Conservation (phyloP, 2,888 invertebrate species). For the Brachyptera risi region DNA sequence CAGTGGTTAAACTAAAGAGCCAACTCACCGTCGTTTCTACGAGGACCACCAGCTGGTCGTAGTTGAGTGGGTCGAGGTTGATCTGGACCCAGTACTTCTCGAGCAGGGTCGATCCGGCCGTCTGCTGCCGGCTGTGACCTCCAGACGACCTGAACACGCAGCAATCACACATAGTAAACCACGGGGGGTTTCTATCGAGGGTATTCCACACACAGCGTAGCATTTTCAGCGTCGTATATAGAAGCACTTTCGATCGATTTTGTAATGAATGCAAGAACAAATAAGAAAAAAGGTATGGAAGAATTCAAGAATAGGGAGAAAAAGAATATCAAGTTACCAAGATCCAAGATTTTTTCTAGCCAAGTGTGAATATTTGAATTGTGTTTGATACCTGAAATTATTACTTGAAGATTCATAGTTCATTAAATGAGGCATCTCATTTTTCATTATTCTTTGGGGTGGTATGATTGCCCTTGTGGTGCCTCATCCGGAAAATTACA, state of each 20-base stretch:
- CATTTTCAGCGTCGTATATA: too few species aligned
- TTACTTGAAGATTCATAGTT: too few species aligned
- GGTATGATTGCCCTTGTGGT: too few species aligned
- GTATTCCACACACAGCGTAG: background rate
- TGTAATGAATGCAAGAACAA: too few species aligned
- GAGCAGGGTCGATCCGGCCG: constrained; percentile 62
- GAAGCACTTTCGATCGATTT: too few species aligned
- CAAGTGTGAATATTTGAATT: too few species aligned
- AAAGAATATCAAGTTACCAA: too few species aligned
- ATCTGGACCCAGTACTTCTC: constrained; percentile 81
- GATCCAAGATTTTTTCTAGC: too few species aligned
- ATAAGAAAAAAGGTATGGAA: background rate
- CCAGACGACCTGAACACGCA: constrained; percentile 54
- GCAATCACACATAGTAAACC: background rate
- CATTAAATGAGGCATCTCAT: too few species aligned
- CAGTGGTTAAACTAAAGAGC: background rate
- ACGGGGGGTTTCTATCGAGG: background rate
- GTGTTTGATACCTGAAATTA: too few species aligned
- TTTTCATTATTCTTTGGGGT: too few species aligned
- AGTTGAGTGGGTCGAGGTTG: constrained; percentile 72
- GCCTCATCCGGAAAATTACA: too few species aligned
- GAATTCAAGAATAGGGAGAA: background rate
- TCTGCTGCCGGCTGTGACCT: constrained; percentile 57
- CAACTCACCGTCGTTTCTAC: constrained; percentile 50
- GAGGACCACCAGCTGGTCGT: constrained; percentile 69